These are phyloP conservation scores for Perizoma flavofasciatum DNA, from an alignment of 2,888 invertebrate genomes.

Conservation along the genomic window DNA sequence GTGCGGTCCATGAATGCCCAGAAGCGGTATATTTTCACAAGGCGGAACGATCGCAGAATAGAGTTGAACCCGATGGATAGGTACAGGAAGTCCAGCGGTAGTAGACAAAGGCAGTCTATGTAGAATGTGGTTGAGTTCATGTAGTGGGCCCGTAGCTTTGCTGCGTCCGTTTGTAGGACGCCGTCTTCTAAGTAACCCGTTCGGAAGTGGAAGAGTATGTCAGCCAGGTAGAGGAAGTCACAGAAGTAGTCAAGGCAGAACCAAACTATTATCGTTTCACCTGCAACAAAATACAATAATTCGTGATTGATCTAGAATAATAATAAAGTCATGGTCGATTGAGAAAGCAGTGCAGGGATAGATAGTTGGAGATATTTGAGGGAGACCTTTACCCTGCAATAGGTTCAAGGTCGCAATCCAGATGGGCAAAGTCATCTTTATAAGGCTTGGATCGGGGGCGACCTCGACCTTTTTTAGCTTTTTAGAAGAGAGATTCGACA, in stretches of 20 bases:
- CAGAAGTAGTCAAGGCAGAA: conserved; percentile 98
- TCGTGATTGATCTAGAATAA: neutral
- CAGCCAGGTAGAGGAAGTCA: conserved; percentile 97
- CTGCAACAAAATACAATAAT: conserved; percentile 76
- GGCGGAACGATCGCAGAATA: conserved; percentile 96
- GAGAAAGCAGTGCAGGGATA: too few relatives aligned
- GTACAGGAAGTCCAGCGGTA: conserved; percentile 99
- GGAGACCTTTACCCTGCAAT: too few relatives aligned
- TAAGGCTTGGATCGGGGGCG: too few relatives aligned
- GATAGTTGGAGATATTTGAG: too few relatives aligned
- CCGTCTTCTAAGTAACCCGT: conserved; percentile 99
- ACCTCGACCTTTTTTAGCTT: too few relatives aligned
- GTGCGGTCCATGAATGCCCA: conserved; percentile 99
- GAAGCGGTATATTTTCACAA: conserved; percentile 98
- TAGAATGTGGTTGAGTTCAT: conserved; percentile 99
- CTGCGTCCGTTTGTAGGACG: conserved; percentile 97
- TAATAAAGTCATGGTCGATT: too few relatives aligned
- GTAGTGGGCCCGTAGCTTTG: conserved; percentile 97
- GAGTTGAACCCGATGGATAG: conserved; percentile 98
- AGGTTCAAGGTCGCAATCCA: too few relatives aligned
- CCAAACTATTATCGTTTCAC: conserved; percentile 95
- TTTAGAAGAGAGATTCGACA: too few relatives aligned
- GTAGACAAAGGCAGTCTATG: conserved; percentile 98
- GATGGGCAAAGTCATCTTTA: too few relatives aligned
- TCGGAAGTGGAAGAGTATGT: conserved; percentile 98